These are phyloP conservation scores for Australoheros facetus DNA, from an alignment of 2,797 vertebrate genomes.

Conservation along the genomic window DNA sequence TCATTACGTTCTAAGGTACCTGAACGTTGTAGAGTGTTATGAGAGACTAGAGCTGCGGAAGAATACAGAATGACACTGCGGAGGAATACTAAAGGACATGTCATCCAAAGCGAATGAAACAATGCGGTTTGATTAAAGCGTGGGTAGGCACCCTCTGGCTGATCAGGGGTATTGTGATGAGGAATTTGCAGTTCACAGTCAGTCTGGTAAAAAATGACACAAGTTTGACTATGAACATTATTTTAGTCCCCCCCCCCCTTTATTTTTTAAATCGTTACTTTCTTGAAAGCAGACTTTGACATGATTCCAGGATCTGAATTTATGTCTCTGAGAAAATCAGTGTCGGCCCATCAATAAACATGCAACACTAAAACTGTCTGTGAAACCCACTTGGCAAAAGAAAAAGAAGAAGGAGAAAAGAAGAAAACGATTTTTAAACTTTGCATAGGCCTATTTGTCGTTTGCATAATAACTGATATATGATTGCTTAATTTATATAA, in stretches of 20 bases:
- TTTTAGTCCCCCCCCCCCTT: not conserved
- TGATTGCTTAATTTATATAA: not conserved
- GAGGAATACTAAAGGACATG: not conserved
- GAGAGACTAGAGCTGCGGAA: not conserved
- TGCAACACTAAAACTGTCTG: not conserved
- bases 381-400: not conserved
- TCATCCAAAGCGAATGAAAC: not conserved
- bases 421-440: not conserved
- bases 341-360: not conserved
- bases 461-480: not conserved
- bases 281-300: not conserved
- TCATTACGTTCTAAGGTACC: not conserved
- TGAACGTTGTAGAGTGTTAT: not conserved
- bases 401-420: not conserved
- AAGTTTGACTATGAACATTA: not conserved
- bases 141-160: not conserved
- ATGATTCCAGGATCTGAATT: not conserved
- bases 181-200: not conserved
- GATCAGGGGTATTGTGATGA: not conserved
- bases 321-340: constrained; percentile 2
- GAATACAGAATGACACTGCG: not conserved
- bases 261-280: not conserved
- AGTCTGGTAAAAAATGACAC: not conserved
- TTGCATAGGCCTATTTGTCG: not conserved
- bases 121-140: not conserved